phyloP scores from a whole-genome alignment of 2,888 invertebrate genomes.

The Ceratothoa steindachneri region DNA sequence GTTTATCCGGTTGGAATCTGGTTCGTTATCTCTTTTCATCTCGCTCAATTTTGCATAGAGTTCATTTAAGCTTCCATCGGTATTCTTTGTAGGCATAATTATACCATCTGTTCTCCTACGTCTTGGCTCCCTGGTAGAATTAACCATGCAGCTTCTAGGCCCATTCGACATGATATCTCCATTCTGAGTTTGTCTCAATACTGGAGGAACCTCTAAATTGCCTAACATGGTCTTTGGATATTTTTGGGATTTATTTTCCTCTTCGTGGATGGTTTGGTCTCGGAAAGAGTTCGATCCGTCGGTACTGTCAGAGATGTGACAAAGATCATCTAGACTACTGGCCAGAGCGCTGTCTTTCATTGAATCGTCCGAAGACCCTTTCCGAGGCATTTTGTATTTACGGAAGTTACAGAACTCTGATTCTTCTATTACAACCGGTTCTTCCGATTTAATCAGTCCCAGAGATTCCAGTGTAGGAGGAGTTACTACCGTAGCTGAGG shows the following conservation, averaged over 20 bases:
- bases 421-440: neutral
- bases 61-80: no score
- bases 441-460: neutral
- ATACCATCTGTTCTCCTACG: no score
- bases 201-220: no score
- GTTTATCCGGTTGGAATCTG: no score
- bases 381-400: neutral
- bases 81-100: no score
- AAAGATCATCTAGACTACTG: conserved; percentile 25
- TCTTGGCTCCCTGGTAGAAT: no score
- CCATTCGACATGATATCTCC: no score
- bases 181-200: no score
- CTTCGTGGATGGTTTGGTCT: conserved; percentile 4
- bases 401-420: neutral
- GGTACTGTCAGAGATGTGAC: conserved; percentile 1
- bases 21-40: no score
- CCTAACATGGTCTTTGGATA: no score
- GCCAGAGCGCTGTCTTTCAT: conserved; percentile 35
- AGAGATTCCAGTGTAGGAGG: neutral
- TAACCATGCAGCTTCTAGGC: no score
- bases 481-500: neutral
- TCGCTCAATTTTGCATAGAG: no score
- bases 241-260: neutral
- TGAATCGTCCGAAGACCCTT: conserved; percentile 28
- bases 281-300: conserved; percentile 12